These are phyloP conservation scores for Eclectus roratus DNA, from an alignment of 2,113 vertebrate species.

Conservation along the genomic window DNA sequence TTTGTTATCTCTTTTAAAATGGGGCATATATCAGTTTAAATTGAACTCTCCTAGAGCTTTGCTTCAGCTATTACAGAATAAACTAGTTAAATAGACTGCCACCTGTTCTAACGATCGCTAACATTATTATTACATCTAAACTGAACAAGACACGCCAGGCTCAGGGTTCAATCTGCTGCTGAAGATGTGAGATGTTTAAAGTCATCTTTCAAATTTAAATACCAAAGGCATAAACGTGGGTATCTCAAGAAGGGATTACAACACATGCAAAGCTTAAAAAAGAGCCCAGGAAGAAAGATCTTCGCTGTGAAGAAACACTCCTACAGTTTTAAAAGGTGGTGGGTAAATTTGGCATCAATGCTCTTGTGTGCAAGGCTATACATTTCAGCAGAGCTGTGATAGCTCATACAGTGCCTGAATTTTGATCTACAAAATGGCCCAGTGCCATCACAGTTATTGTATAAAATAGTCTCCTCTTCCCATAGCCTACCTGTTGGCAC, in stretches of 20 bases:
- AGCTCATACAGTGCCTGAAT: neutral
- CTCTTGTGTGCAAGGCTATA: neutral
- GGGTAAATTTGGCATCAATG: neutral
- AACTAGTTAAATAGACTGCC: neutral
- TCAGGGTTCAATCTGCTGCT: neutral
- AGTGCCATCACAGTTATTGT: neutral
- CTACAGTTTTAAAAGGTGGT: neutral
- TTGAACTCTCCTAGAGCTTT: neutral
- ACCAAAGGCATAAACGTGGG: neutral
- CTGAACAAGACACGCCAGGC: neutral
- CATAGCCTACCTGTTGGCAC: neutral
- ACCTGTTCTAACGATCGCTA: neutral
- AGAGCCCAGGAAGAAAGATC: neutral
- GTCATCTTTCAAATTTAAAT: constrained; percentile 10
- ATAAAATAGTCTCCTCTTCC: neutral
- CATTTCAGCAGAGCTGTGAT: neutral
- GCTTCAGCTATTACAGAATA: neutral
- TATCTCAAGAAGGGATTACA: neutral
- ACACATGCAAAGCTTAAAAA: neutral
- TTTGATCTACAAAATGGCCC: neutral
- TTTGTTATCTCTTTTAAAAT: neutral
- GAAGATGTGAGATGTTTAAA: neutral
- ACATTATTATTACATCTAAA: neutral
- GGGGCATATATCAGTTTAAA: neutral
- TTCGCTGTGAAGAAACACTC: neutral